Conservation (phyloP, 1,140 invertebrate genomes). For the Philopotamus ludificatus region DNA sequence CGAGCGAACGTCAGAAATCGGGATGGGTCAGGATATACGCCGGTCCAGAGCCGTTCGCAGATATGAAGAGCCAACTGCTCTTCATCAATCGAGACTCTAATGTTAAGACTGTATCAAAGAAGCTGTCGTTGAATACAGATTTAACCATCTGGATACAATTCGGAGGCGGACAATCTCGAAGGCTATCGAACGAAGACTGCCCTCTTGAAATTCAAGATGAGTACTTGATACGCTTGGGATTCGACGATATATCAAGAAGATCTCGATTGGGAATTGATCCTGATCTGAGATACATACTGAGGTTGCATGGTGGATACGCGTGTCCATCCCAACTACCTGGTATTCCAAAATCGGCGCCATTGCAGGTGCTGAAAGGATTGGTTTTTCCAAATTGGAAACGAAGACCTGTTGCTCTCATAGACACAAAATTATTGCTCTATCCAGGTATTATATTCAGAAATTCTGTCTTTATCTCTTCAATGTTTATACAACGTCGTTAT, state of each 20-base stretch:
- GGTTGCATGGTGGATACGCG: slow-evolving; percentile 63
- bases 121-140: slow-evolving; percentile 59
- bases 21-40: slow-evolving; percentile 64
- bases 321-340: slow-evolving; percentile 45
- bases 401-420: slow-evolving; percentile 60
- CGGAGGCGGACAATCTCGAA: slow-evolving; percentile 58
- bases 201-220: slow-evolving; percentile 64
- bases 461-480: too few relatives aligned
- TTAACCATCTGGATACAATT: slow-evolving; percentile 65
- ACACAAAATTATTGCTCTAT: slow-evolving; percentile 62
- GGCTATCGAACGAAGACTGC: slow-evolving; percentile 57
- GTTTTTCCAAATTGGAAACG: slow-evolving; percentile 70
- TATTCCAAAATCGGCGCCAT: slow-evolving; percentile 58
- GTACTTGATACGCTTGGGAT: slow-evolving; percentile 61
- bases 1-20: slow-evolving; percentile 29
- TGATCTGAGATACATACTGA: slow-evolving; percentile 61
- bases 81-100: slow-evolving; percentile 62
- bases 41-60: slow-evolving; percentile 56
- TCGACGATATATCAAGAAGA: slow-evolving; percentile 58
- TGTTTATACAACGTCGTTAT: too few relatives aligned
- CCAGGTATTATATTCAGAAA: slow-evolving; percentile 50
- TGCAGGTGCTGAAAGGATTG: slow-evolving; percentile 65
- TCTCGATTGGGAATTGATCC: slow-evolving; percentile 65
- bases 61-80: slow-evolving; percentile 56
- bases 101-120: slow-evolving; percentile 60